Evolutionary conservation across 1,140 invertebrate genomes (phyloP), one percentile per base, ranked within the genome.

Genomic region (Cyclargus thomasi): DNA sequence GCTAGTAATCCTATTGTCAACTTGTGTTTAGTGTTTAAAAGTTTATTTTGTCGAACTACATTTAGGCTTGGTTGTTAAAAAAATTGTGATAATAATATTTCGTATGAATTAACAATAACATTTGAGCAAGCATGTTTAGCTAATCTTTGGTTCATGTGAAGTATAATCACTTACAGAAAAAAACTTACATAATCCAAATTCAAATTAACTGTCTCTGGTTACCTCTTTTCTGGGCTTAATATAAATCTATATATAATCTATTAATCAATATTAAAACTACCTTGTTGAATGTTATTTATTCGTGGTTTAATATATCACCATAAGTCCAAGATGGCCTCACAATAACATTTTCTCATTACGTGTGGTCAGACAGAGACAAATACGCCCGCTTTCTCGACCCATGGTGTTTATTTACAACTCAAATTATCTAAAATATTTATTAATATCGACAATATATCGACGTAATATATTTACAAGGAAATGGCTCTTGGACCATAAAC

Each of bases 261-360:
- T 59, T 20, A 59, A 59, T 59, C 55, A 59, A 59, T 59, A 59
- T 59, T 59, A 59, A 59, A 59, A 59, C 55, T 59, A 59, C 55
- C 55, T 59, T 21, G 55, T 59, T 59, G 55, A 59, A 21, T 59
- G 17, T 59, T 20, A 59, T 59, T 59, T 59, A 59, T 59, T 21
- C 20, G 10, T 21, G 8, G 55, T 59, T 59, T 59, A 59, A 59
- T 20, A 59, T 59, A 59, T 59, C 20, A 59, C 55, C 55, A 59
- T 59, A 59, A 59, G 21, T 59, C 18, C 55, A 59, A 59, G 4
- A 59, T 59, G 20, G 55, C 55, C 18, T 7, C 18, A 59, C 55
- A 59, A 55, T 47, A 47, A 59, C 17, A 20, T 59, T 59, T 21
- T 21, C 20, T 59, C 55, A 59, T 59, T 59, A 59, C 55, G 55